These are phyloP conservation scores for Penelope pileata DNA, from an alignment of 2,113 vertebrate species.

Conservation along the genomic window DNA sequence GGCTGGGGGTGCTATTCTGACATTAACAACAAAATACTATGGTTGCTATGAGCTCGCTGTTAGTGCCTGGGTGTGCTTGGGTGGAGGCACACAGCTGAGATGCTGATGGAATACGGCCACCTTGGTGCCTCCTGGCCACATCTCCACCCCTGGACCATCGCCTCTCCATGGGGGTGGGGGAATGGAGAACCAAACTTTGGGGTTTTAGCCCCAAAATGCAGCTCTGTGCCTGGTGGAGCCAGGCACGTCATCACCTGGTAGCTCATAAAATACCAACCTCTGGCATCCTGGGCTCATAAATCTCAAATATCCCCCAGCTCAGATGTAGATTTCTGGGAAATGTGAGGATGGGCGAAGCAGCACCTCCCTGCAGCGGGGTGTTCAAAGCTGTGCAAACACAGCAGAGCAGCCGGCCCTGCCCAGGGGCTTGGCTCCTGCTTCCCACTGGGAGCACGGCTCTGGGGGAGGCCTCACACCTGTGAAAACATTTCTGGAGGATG, in stretches of 20 bases:
- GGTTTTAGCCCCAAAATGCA: neutral
- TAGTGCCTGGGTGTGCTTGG: neutral
- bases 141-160: neutral
- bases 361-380: neutral
- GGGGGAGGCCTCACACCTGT: neutral
- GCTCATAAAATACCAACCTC: neutral
- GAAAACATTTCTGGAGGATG: neutral
- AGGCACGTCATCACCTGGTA: neutral
- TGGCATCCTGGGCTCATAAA: fast-evolving
- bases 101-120: neutral
- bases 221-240: neutral
- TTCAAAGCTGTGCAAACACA: slow-evolving; percentile 38
- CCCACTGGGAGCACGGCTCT: neutral
- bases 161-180: fast-evolving
- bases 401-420: neutral
- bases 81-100: too few species aligned
- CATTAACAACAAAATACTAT: too few species aligned
- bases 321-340: neutral
- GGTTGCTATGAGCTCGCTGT: neutral
- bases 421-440: neutral
- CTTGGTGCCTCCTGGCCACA: neutral
- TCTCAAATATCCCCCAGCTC: neutral
- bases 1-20: neutral
- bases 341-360: neutral
- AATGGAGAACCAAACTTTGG: neutral